A percentile compares a stretch with the other conserved stretches of the same genome.
Evolutionary conservation across 2,113 vertebrate genomes (phyloP).

Genomic region (Passer montanus): DNA sequence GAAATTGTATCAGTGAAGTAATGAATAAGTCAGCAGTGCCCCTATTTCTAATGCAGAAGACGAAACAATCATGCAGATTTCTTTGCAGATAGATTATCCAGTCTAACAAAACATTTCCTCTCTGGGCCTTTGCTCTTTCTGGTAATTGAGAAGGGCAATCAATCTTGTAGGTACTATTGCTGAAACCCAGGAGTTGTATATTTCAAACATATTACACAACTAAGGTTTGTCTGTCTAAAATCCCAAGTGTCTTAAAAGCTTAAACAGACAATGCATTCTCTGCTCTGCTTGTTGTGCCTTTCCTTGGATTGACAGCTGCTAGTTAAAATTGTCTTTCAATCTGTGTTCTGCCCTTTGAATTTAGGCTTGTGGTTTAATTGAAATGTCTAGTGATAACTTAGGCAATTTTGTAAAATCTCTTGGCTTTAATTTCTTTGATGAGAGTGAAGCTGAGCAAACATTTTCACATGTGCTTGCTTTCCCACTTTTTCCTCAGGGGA

Average conservation of each 20-base stretch:
- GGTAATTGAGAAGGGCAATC: not conserved
- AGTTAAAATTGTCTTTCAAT: not conserved
- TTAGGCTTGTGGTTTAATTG: not conserved
- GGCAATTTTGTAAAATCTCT: not conserved
- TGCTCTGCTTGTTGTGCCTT: not conserved
- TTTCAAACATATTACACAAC: not conserved
- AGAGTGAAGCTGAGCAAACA: not conserved
- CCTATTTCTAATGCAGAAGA: not conserved
- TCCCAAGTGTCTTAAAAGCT: not conserved
- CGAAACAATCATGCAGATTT: not conserved
- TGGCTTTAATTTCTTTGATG: not conserved
- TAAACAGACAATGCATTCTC: not conserved
- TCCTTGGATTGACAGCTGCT: not conserved
- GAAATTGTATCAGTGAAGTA: not conserved
- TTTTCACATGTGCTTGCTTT: not conserved
- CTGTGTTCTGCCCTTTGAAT: not conserved
- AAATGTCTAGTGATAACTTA: not conserved
- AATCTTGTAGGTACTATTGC: not conserved
- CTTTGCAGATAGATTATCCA: not conserved
- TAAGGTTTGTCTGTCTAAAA: not conserved
- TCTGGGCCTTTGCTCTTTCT: not conserved
- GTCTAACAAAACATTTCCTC: conserved; percentile 11
- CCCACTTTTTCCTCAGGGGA: not conserved
- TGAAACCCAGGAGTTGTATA: not conserved
- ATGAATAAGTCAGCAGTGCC: not conserved